Evolutionary conservation across 1,140 invertebrate genomes (phyloP), one percentile per base, ranked within the genome.

Genomic region (Drosophila yakuba): DNA sequence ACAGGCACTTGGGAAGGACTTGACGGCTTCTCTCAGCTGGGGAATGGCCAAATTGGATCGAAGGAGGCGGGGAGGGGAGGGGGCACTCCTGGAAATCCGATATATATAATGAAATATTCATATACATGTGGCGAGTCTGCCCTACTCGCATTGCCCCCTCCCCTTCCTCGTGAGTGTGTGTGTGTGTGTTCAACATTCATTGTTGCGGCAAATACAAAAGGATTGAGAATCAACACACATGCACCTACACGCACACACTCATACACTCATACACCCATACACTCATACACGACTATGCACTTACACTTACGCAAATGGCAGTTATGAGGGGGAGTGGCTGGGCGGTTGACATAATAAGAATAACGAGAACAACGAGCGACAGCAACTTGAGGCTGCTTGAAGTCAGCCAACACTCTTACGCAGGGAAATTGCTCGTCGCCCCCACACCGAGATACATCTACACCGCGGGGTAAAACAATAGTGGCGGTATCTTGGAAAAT

Each of bases 91-190:
- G 79, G 64, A 78, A 88, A 83, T 80, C 84, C 84, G 76, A 89
- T 88, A 89, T 63, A 89, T 74, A 74, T 88, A 89, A 89, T 88
- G 60, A 88, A 89, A 88, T 88, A 89, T 89, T 83, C 81, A 86
- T 79, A 56, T 71, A 72, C 59, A 41, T 63, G 52, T 61, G 43
- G 45, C 48, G 36, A 23, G 5, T 47, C 35, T 47, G n/a, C 48
- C 48, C 0, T 32, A 32, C 47, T 2, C 28, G 3, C 15, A 10
- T 23, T 14, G 17, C 17, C 7, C 28, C 32, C 20, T 28, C 20
- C 32, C 55, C 6, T 32, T 32, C 28, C n/a, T 1, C 17, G 17
- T 17, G 20, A 4, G 32, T 43, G 36, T 23, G 43, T 14, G 41
- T 14, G 41, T 48, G 51, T 62, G 41, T 62, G 44, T 32, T 50